Evolutionary conservation across 2,888 invertebrate species (phyloP).

Genomic region (Sarcophaga caerulescens): DNA sequence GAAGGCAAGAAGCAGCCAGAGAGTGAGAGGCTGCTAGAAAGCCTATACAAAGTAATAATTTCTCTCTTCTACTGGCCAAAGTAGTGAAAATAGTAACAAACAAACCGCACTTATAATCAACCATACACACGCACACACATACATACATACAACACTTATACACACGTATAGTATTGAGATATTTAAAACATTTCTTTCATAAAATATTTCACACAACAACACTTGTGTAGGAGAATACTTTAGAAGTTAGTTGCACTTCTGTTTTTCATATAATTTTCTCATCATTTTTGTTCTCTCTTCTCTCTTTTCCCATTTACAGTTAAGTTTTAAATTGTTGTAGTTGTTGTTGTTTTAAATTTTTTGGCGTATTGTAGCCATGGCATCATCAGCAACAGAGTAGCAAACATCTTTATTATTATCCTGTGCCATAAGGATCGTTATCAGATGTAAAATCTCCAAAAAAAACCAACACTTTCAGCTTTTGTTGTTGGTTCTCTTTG

Average conservation of each 20-base stretch:
- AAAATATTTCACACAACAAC: constrained; percentile 58
- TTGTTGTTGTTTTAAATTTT: neutral
- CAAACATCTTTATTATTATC: neutral
- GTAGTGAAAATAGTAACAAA: constrained; percentile 34
- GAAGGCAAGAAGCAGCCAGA: neutral
- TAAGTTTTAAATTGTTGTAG: neutral
- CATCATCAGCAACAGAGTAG: neutral
- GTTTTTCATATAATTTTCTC: constrained; percentile 32
- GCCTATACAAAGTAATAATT: neutral
- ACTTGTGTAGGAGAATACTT: constrained; percentile 53
- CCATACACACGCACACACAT: neutral
- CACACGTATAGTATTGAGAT: neutral
- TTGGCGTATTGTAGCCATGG: neutral
- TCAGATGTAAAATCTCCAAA: constrained; percentile 30
- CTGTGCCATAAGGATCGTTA: neutral
- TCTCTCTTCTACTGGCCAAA: neutral
- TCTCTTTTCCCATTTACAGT: neutral
- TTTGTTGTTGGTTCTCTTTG: neutral
- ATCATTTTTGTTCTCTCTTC: neutral
- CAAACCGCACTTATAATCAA: constrained; percentile 5
- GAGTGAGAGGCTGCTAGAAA: neutral
- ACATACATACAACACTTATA: constrained; percentile 11
- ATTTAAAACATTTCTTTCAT: neutral
- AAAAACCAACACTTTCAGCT: constrained; percentile 8
- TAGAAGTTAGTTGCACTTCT: constrained; percentile 42